Conservation (phyloP, 2,797 vertebrate species). For the Scleropages formosus region DNA sequence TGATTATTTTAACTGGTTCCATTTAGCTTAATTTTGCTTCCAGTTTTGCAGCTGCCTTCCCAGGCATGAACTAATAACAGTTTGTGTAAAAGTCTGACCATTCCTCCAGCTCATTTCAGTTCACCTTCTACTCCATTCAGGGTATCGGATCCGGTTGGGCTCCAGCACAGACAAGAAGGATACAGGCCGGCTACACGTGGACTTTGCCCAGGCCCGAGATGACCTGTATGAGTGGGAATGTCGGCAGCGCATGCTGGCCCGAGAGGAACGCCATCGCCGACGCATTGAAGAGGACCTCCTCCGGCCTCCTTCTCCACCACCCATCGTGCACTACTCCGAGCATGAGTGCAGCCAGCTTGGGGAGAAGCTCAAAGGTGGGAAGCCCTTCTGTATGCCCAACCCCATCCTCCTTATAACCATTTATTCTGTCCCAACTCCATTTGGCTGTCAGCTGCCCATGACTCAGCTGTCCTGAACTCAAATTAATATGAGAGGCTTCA, state of each 20-base stretch:
- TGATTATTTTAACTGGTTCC: no score
- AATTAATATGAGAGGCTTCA: not conserved
- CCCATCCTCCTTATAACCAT: no score
- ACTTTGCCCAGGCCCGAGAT: conserved; percentile 91
- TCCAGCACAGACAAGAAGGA: conserved; percentile 96
- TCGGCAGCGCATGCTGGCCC: conserved; percentile 85
- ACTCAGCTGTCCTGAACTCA: not conserved
- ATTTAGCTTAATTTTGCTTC: no score
- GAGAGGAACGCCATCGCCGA: conserved; percentile 87
- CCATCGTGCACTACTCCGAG: conserved; percentile 89
- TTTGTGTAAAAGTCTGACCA: no score
- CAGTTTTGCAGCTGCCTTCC: no score
- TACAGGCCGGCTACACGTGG: conserved; percentile 87
- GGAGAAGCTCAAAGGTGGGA: conserved; percentile 87
- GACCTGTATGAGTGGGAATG: conserved; percentile 97
- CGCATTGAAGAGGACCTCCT: conserved; percentile 84
- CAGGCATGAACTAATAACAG: no score
- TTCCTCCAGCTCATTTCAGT: not conserved
- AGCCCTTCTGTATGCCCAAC: not conserved
- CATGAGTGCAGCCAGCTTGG: conserved; percentile 86
- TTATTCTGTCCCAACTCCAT: not conserved
- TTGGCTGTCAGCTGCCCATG: not conserved
- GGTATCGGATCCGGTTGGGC: conserved; percentile 87
- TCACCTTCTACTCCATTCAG: conserved; percentile 51
- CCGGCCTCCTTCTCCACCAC: conserved; percentile 83